Conservation (phyloP, 2,797 vertebrate species). For the Paedocypris micromegethes region DNA sequence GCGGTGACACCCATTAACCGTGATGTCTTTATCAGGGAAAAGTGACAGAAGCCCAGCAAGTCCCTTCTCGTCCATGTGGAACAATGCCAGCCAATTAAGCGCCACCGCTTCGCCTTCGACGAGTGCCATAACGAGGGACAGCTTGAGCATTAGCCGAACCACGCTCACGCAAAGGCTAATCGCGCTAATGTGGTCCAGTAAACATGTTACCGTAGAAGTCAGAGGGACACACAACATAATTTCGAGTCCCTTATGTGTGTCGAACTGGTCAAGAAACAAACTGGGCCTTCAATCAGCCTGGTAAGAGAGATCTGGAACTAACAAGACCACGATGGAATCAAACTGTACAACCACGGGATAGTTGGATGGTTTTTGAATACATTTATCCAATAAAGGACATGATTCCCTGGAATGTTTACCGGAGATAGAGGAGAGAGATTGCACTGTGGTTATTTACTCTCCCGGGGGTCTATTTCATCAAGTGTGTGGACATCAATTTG, state of each 20-base stretch:
- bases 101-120: conserved; percentile 56
- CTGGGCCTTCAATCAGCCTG: background rate
- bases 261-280: background rate
- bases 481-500: conserved; percentile 62
- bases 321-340: too few relatives aligned
- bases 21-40: conserved; percentile 72
- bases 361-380: conserved; percentile 50
- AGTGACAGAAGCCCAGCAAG: conserved; percentile 66
- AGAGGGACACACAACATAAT: conserved; percentile 28
- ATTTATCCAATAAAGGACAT: conserved; percentile 45
- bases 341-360: conserved; percentile 10
- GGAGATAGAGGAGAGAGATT: conserved; percentile 50
- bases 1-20: conserved; percentile 61
- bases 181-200: conserved; percentile 41
- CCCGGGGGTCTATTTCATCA: conserved; percentile 57
- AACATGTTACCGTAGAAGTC: conserved; percentile 36
- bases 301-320: background rate
- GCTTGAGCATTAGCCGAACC: conserved; percentile 43
- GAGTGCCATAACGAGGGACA: conserved; percentile 46
- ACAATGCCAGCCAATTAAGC: conserved; percentile 63
- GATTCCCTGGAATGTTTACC: conserved; percentile 43
- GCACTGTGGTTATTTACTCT: conserved; percentile 55
- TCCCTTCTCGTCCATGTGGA: conserved; percentile 57
- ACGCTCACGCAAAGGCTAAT: conserved; percentile 34
- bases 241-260: conserved; percentile 15